Evolutionary conservation across 2,113 vertebrate species (phyloP), one percentile per base, ranked within the genome.

Genomic region (Cettia cetti): DNA sequence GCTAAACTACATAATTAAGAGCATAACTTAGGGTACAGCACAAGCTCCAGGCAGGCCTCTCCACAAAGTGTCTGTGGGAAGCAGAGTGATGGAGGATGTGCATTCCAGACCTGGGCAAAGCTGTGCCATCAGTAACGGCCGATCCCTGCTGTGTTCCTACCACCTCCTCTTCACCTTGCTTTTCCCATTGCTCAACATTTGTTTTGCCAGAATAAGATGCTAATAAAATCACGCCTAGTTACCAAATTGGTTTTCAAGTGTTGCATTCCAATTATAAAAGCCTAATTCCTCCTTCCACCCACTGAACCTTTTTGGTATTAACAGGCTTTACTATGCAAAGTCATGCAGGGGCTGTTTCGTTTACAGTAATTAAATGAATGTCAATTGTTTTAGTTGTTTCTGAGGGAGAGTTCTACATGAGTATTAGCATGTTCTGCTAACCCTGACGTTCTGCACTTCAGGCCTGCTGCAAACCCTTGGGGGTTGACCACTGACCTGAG

Each of bases 351-450:
- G 95, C 92, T 70, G 97, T 97, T 97, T 97, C 98, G 97, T 98
- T 98, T 97, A 96, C 86, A 95, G 98, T 98, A 99, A 99, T 99
- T 99, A 98, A 98, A 98, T 98, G 98, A 96, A 97, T 97, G 97
- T 96, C 97, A 86, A 97, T 97, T 96, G 95, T 97, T 98, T 97
- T 94, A 96, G 85, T 79, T 57, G 93, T 96, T 98, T 97, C 98
- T 65, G 81, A 97, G 95, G 97, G 96, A 97, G 98, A 97, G 97
- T 98, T 94, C 96, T 98, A 98, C 98, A 98, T 50, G 96, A 98
- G 97, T 98, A 97, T 97, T 98, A 98, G 98, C 98, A 97, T 96
- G 98, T 98, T 97, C 97, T 98, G 98, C 98, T 98, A 98, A 98
- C 98, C 96, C 97, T 95, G 96, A 96, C 94, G 97, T 96, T 96